Evolutionary conservation across 2,797 vertebrate genomes (phyloP), one percentile per base, ranked within the genome.

Genomic region (Hydrocynus forskahlii): DNA sequence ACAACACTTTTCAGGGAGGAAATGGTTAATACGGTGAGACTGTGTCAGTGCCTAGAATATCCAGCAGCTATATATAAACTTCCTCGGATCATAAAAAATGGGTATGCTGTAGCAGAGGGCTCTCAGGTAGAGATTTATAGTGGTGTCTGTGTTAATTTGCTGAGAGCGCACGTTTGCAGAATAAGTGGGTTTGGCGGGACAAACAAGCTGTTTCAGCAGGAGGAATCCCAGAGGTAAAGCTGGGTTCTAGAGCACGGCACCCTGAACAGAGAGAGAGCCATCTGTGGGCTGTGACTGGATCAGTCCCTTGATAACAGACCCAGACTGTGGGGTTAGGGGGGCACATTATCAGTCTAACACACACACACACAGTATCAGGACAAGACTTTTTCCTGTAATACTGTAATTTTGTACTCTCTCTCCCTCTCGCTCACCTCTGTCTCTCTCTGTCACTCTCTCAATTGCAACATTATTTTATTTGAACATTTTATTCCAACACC

Each of bases 121-220:
- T 84, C 64, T 60, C 43, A 7, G 35, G 59, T 80, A 43, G 70
- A 84, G 78, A 86, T 83, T 83, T 84, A 82, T 79, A 40, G 72
- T 79, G 81, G 59, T 80, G 83, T 78, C 75, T 82, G 57, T 48
- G 54, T 67, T 88, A 78, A 84, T 86, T 82, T 80, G 69, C 82
- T 77, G 81, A 81, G 80, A 73, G 74, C 40, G 76, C 77, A 64
- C 70, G 75, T 80, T 76, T 48, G 66, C 66, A 79, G 63, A 82
- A 81, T 79, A 76, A 78, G 74, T 81, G 76, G 64, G 63, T 76
- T 78, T 78, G 60, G n/a, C 66, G 35, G 69, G 54, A 70, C 81
- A 86, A 85, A 83, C 71, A 80, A 86, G 86, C 84, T 81, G 85
- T 62, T 81, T 88, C 86, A 88, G 86, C 85, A 86, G 68, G 75